Percentiles rank a stretch among this genome's conserved stretches.
These are phyloP conservation scores for Tiphia femorata DNA, from an alignment of 2,888 invertebrate genomes.

Conservation along the genomic window DNA sequence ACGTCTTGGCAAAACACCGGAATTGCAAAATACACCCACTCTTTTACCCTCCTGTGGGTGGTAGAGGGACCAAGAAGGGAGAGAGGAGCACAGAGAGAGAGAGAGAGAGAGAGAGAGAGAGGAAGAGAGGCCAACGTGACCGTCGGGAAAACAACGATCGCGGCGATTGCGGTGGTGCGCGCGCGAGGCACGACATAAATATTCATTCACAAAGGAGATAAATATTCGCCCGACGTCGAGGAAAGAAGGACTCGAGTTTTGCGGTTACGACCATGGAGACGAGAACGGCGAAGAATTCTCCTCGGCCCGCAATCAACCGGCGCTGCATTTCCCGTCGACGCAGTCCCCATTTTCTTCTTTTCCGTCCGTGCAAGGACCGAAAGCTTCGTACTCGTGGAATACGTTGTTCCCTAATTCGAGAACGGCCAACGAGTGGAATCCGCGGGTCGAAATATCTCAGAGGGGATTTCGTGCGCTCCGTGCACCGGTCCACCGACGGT, in stretches of 20 bases:
- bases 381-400: conserved; percentile 10
- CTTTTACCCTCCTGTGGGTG: too few relatives aligned
- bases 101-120: too few relatives aligned
- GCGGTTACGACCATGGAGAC: too few relatives aligned
- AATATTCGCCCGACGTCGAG: conserved; percentile 36
- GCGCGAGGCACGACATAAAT: conserved; percentile 43
- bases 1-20: conserved; percentile 25
- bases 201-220: conserved; percentile 50
- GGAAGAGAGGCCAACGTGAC: too few relatives aligned
- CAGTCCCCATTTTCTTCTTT: conserved; percentile 13
- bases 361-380: too few relatives aligned
- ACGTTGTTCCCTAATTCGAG: neutral
- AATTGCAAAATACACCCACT: conserved; percentile 46
- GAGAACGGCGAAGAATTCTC: neutral
- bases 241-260: neutral
- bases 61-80: too few relatives aligned
- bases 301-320: conserved; percentile 27
- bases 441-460: conserved; percentile 1
- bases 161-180: neutral
- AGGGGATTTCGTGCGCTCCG: neutral
- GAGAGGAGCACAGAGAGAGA: too few relatives aligned
- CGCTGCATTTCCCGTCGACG: conserved; percentile 22
- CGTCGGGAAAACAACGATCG: neutral
- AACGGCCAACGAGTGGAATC: neutral
- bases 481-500: neutral